Base-by-base conservation (phyloP, 2,113 vertebrate species). In the Pachycephala philippinensis region DNA sequence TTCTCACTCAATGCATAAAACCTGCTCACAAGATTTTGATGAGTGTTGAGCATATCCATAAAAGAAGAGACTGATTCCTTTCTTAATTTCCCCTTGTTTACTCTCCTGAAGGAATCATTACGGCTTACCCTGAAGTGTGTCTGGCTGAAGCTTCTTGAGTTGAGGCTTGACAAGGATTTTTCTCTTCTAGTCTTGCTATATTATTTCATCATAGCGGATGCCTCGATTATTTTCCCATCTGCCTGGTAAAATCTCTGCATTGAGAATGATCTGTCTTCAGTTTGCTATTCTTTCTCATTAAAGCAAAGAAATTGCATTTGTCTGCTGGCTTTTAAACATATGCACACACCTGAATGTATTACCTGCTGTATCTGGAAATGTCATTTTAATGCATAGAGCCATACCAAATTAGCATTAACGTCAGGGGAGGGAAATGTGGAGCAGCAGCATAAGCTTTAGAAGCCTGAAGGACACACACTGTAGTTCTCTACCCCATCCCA, bases 21-120 rank as follows among this genome's bases (percentile, higher is more conserved):
- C 4, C 15, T 12, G 0, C 50, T 64, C 0, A 0, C 27, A 54
- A 57, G 26, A 18, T 47, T 78, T 50, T 52, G 16, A 39, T 16
- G 21, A 60, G 21, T 33, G 18, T 9, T 63, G 47, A 82, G 39
- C 10, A 24, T 13, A 23, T 33, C 21, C 14, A 4, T 63, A 87
- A 70, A 31, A 82, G 35, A 81, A 77, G 70, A 45, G n/a, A 45
- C 26, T 63, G 18, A 50, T 63, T 49, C 28, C 18, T 81, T 63
- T 50, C 47, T 40, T 66, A 12, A 42, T 68, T 89, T 71, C 24
- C 15, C 8, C 50, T 40, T 33, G 14, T 42, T 88, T 30, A 16
- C 24, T 85, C 11, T 50, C 39, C 49, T 79, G 57, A 52, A 93
- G 52, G 57, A 93, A 49, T 24, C 28, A 31, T 84, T 84, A 15